A percentile compares a stretch with the other conserved stretches of the same genome.
Conservation (phyloP, 64 coral and sea anemone genomes). For the Actinia equina region DNA sequence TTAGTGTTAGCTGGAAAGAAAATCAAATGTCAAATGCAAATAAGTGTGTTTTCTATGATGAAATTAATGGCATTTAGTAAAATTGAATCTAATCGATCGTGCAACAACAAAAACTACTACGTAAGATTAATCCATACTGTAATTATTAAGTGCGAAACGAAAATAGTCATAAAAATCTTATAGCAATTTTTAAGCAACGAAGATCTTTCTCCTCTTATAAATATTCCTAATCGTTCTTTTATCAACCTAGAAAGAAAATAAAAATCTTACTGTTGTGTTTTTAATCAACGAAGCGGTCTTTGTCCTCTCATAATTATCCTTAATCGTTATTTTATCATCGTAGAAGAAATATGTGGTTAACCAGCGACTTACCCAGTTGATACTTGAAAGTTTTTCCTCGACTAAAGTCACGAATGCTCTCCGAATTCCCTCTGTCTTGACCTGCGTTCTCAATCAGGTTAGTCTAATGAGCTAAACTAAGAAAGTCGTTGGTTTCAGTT, state of each 20-base stretch:
- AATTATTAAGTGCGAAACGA: too few relatives aligned
- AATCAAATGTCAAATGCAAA: too few relatives aligned
- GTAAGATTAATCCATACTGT: too few relatives aligned
- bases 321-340: neutral
- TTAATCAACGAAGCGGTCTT: neutral
- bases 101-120: too few relatives aligned
- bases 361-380: slow-evolving; percentile 6
- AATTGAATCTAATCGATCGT: too few relatives aligned
- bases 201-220: neutral
- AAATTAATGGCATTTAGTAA: too few relatives aligned
- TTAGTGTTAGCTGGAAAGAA: too few relatives aligned
- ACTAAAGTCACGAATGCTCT: neutral
- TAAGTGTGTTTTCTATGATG: too few relatives aligned
- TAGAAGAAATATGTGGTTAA: neutral
- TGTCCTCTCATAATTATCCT: neutral
- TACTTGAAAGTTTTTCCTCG: neutral
- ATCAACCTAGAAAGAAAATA: neutral
- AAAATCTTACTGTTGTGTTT: neutral
- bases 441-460: neutral
- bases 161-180: too few relatives aligned
- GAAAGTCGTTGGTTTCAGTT: neutral
- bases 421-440: neutral
- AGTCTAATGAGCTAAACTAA: neutral
- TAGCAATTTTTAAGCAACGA: neutral
- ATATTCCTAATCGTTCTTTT: neutral